These are phyloP conservation scores for Steinernema khuongi DNA, from an alignment of 1,140 invertebrate species.

Conservation along the genomic window DNA sequence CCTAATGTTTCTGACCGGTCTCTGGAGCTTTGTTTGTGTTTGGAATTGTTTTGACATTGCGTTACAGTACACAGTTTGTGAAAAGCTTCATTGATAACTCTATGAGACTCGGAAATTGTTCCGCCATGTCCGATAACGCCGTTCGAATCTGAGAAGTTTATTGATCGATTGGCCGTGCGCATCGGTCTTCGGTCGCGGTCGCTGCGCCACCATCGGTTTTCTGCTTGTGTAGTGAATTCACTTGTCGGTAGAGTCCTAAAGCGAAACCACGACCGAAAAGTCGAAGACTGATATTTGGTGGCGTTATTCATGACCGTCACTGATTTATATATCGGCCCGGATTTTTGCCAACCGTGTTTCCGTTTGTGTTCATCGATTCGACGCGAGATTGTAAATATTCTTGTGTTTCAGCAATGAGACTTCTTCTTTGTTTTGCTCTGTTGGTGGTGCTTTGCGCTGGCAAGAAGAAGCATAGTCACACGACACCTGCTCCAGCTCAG, in stretches of 20 bases:
- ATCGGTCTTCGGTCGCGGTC: slow-evolving; percentile 13
- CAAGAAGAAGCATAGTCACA: background rate
- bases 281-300: slow-evolving; percentile 13
- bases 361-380: background rate
- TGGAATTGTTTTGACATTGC: no score
- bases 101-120: no score
- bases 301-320: background rate
- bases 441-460: background rate
- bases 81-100: no score
- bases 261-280: slow-evolving; percentile 12
- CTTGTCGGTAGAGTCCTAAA: background rate
- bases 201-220: background rate
- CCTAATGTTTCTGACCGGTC: no score
- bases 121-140: no score
- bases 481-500: background rate
- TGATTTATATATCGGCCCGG: background rate
- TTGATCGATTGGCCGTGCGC: background rate
- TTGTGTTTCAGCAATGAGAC: background rate
- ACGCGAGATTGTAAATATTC: background rate
- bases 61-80: no score
- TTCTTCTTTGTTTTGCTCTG: slow-evolving; percentile 1
- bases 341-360: slow-evolving; percentile 1
- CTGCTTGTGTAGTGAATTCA: background rate
- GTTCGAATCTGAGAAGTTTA: background rate
- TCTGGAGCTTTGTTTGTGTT: no score